These are phyloP conservation scores for Lagopus muta DNA, from an alignment of 2,113 vertebrate species.

Conservation along the genomic window DNA sequence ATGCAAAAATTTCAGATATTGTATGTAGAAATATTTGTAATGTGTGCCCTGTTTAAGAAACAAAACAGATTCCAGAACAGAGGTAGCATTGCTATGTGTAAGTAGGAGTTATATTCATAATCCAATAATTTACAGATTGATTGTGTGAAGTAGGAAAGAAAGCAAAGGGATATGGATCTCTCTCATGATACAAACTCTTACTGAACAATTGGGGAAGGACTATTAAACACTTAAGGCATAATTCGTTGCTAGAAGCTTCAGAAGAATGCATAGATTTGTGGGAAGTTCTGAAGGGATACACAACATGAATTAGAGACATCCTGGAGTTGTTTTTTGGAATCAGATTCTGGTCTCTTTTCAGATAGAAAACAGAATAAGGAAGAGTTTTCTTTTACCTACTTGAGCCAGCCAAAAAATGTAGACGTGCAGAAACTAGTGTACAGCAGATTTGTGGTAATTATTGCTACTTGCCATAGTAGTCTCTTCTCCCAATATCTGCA, in stretches of 20 bases:
- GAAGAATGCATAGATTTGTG: rapidly evolving
- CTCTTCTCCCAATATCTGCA: background rate
- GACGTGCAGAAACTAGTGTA: background rate
- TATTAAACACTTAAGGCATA: background rate
- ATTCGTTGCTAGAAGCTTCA: background rate
- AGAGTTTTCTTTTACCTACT: background rate
- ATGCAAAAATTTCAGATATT: background rate
- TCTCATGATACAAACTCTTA: background rate
- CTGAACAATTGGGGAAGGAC: background rate
- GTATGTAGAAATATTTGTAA: background rate
- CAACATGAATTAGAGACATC: background rate
- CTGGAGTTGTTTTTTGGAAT: background rate
- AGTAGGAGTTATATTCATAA: background rate
- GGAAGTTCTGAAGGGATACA: background rate
- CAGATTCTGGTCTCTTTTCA: background rate
- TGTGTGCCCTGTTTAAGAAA: background rate
- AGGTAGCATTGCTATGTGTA: background rate
- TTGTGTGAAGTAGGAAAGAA: background rate
- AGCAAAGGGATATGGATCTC: background rate
- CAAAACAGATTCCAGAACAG: background rate
- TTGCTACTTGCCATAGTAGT: background rate
- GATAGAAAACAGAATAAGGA: background rate
- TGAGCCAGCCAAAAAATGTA: rapidly evolving
- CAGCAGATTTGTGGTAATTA: background rate
- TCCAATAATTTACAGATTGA: background rate